Percentiles rank a stretch among this genome's conserved stretches.
These are phyloP conservation scores for Panopea generosa DNA, from an alignment of 2,888 invertebrate genomes.

Conservation along the genomic window DNA sequence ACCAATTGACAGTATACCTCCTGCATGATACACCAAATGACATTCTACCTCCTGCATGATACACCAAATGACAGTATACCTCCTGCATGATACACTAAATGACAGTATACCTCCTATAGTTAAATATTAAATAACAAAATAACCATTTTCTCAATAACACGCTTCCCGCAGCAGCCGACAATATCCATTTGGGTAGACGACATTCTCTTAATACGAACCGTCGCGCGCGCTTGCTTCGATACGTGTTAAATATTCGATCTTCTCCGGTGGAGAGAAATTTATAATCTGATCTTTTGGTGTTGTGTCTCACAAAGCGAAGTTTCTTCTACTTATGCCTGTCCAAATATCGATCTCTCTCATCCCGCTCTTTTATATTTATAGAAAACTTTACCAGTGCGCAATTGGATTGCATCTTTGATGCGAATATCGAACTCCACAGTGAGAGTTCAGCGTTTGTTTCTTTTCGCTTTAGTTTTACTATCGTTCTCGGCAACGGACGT, in stretches of 20 bases:
- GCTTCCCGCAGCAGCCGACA: no score
- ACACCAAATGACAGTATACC: no score
- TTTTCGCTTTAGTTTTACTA: neutral
- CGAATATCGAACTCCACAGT: slow-evolving; percentile 18
- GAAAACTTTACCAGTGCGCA: slow-evolving; percentile 9
- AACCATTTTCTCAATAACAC: no score
- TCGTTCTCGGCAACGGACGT: neutral
- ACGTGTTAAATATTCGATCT: slow-evolving; percentile 30
- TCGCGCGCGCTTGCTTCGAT: no score
- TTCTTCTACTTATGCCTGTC: slow-evolving; percentile 32
- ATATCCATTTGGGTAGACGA: no score
- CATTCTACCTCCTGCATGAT: no score
- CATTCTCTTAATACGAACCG: no score
- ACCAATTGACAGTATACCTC: no score
- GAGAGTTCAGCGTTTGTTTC: slow-evolving; percentile 20
- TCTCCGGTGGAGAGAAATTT: slow-evolving; percentile 21
- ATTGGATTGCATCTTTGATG: slow-evolving; percentile 34
- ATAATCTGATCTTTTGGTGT: slow-evolving; percentile 49
- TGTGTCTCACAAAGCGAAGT: slow-evolving; percentile 24
- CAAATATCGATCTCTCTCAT: slow-evolving; percentile 25
- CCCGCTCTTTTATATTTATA: slow-evolving; percentile 5
- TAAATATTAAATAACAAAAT: no score
- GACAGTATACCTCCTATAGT: no score
- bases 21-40: no score
- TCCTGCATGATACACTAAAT: no score